These are phyloP conservation scores for Ciconia maguari DNA, from an alignment of 2,113 vertebrate genomes.

Conservation along the genomic window DNA sequence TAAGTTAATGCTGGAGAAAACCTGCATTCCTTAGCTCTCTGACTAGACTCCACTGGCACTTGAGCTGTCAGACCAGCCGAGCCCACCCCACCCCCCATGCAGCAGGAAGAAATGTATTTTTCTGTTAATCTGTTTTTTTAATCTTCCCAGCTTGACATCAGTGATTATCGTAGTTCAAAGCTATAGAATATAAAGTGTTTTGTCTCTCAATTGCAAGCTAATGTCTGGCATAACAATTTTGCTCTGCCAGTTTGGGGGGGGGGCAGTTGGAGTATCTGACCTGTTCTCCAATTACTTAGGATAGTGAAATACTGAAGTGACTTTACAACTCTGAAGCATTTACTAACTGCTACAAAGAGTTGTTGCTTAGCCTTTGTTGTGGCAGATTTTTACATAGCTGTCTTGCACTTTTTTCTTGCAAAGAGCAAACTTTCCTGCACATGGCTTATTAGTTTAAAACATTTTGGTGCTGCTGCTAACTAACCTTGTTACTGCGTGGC, in stretches of 20 bases:
- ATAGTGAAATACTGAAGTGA: background rate
- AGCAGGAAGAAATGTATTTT: background rate
- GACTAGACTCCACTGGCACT: background rate
- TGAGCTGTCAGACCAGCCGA: background rate
- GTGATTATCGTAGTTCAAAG: background rate
- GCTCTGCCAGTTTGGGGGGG: rapidly evolving
- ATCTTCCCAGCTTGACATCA: background rate
- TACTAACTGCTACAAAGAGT: background rate
- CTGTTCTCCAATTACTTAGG: background rate
- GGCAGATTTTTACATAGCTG: background rate
- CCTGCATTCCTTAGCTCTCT: background rate
- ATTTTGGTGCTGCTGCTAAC: background rate
- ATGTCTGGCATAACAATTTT: background rate
- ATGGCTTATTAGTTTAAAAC: background rate
- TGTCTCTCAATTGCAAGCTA: background rate
- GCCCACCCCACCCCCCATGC: background rate
- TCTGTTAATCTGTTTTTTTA: background rate
- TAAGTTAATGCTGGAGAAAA: background rate
- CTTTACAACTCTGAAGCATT: background rate
- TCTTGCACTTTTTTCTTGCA: background rate
- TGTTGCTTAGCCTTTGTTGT: background rate
- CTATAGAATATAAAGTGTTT: background rate
- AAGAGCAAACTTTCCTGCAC: background rate
- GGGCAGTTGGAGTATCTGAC: background rate
- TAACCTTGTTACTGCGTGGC: background rate